Evolutionary conservation across 2,888 invertebrate genomes (phyloP), one percentile per base, ranked within the genome.

Genomic region (Biston betularia): DNA sequence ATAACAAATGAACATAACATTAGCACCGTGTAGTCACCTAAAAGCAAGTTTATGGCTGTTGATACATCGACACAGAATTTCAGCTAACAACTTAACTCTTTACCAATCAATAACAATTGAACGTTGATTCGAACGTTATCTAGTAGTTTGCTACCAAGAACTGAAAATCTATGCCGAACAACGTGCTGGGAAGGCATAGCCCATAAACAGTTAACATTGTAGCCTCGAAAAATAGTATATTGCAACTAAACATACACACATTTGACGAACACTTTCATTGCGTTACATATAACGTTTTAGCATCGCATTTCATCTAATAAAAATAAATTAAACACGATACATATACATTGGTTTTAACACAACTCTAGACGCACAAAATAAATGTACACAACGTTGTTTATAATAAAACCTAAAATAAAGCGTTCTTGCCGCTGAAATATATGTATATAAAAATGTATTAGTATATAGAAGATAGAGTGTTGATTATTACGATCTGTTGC

Each of bases 201-300:
- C 86, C 86, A 82, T 80, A 82, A 80, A 88, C 82, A 84, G 81
- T 84, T 80, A 77, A 87, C 82, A 80, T 82, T 70, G 82, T 82
- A 89, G 88, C 87, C 84, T 88, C 78, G 78, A 86, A 87, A 78
- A 82, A 77, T 84, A 64, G 83, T 77, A 85, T 78, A 84, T 89
- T 88, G 90, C 90, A 90, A 82, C 92, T 92, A 93, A 83, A 83
- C 86, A 89, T 86, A 89, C 87, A 86, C 86, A 89, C 89, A 88
- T 85, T 84, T 82, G 87, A 90, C 88, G 87, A 88, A 89, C 88
- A 90, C 85, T 88, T 79, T 85, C 92, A 93, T 93, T 90, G 91
- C 93, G 93, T 92, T 92, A 92, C 88, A 86, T 92, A 92, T 92
- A 93, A 93, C 93, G 92, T 92, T 92, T 93, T 93, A 91, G 93